Conservation (phyloP, 2,888 invertebrate genomes). For the Drosophila bunnanda region DNA sequence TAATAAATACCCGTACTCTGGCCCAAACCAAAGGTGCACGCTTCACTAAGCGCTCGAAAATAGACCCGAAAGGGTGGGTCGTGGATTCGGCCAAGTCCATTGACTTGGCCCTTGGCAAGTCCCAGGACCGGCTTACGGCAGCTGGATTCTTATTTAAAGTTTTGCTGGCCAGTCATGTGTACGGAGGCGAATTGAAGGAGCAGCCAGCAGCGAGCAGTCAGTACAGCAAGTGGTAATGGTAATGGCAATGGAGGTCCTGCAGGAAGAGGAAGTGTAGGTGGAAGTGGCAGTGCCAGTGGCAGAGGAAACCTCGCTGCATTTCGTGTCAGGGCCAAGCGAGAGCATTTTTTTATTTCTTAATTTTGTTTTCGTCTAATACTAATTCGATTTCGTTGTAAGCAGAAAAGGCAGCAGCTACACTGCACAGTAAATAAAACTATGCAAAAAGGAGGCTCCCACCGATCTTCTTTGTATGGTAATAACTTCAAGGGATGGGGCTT, state of each 20-base stretch:
- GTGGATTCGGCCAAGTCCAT: conserved; percentile 54
- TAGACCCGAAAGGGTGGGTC: conserved; percentile 39
- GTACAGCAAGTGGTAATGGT: conserved; percentile 35
- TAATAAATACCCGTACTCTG: conserved; percentile 65
- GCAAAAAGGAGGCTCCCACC: neutral
- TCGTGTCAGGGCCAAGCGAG: conserved; percentile 51
- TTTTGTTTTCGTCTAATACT: conserved; percentile 73
- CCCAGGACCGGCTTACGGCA: conserved; percentile 44
- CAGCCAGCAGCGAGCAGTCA: conserved; percentile 23
- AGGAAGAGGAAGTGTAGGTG: conserved; percentile 21
- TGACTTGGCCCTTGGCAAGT: conserved; percentile 54
- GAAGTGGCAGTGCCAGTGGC: conserved; percentile 5
- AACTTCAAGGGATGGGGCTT: too few relatives aligned
- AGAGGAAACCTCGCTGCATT: conserved; percentile 20
- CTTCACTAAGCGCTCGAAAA: conserved; percentile 66
- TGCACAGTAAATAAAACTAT: conserved; percentile 1
- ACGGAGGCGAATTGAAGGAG: conserved; percentile 62
- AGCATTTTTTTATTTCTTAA: conserved; percentile 73
- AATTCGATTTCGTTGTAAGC: conserved; percentile 76
- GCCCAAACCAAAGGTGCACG: conserved; percentile 68
- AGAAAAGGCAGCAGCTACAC: conserved; percentile 8
- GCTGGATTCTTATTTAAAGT: conserved; percentile 70
- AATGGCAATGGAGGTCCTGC: conserved; percentile 27
- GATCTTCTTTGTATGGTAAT: neutral
- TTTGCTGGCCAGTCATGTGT: conserved; percentile 74